These are phyloP conservation scores for Drosophila equinoxialis DNA, from an alignment of 1,140 invertebrate species.

Conservation along the genomic window DNA sequence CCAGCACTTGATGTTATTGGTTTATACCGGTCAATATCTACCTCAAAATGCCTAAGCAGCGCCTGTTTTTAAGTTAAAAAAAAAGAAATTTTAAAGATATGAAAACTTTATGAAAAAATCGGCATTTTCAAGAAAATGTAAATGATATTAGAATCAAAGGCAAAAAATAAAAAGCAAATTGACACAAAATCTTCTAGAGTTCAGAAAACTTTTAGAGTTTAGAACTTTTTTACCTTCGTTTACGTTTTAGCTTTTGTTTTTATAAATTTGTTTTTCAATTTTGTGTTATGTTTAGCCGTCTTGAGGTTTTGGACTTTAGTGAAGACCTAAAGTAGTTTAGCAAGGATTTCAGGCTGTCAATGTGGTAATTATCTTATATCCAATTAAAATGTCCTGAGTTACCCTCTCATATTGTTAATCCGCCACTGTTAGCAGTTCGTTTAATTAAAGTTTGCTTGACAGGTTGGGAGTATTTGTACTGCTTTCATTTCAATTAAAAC, in stretches of 20 bases:
- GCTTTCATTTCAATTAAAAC: slow-evolving; percentile 19
- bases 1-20: slow-evolving; percentile 56
- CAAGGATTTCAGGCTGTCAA: neutral
- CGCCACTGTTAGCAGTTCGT: neutral
- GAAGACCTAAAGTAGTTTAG: neutral
- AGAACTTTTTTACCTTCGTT: no score
- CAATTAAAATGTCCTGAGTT: neutral
- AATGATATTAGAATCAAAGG: no score
- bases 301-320: no score
- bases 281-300: no score
- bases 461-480: slow-evolving; percentile 1
- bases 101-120: no score
- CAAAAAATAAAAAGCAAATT: no score
- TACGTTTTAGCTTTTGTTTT: no score
- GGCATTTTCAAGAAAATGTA: no score
- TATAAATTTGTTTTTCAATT: no score
- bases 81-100: no score
- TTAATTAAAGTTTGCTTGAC: slow-evolving; percentile 2
- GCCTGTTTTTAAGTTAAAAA: neutral
- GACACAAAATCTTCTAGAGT: no score
- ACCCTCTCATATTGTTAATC: neutral
- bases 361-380: neutral
- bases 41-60: neutral
- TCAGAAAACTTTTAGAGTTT: no score
- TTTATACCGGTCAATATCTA: slow-evolving; percentile 50